Conservation (phyloP, 2,888 invertebrate genomes). For the Drosophila recens region DNA sequence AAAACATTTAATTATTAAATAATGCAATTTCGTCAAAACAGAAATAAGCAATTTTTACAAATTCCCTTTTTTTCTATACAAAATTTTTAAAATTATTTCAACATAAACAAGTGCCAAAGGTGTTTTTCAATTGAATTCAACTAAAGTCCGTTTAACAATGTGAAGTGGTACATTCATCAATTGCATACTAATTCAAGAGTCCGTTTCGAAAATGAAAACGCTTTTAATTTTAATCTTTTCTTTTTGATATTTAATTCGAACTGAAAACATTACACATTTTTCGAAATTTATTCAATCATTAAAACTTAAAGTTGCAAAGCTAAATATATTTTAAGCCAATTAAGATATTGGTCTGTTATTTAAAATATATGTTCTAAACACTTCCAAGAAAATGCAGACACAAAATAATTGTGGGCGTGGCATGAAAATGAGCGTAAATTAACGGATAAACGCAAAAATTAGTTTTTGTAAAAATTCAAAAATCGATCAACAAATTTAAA, state of each 20-base stretch:
- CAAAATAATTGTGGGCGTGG: no score
- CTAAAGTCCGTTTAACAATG: not conserved
- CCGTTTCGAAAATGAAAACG: not conserved
- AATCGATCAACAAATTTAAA: no score
- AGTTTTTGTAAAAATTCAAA: no score
- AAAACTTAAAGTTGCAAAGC: not conserved
- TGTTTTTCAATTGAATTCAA: slow-evolving; percentile 5
- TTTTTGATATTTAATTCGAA: not conserved
- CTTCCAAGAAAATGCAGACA: no score
- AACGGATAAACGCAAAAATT: no score
- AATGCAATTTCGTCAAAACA: slow-evolving; percentile 1
- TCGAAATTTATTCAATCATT: not conserved
- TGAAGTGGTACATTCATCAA: not conserved
- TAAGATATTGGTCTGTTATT: no score
- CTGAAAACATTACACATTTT: not conserved
- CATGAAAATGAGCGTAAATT: no score
- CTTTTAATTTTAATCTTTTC: not conserved
- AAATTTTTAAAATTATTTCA: not conserved
- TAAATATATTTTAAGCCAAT: not conserved
- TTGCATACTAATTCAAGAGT: not conserved
- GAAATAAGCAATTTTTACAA: slow-evolving; percentile 2
- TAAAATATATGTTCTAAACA: no score
- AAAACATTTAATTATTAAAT: slow-evolving; percentile 20
- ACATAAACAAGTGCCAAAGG: not conserved
- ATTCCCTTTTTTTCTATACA: not conserved